Conservation (phyloP, 1,140 invertebrate species). For the Amyelois transitella region DNA sequence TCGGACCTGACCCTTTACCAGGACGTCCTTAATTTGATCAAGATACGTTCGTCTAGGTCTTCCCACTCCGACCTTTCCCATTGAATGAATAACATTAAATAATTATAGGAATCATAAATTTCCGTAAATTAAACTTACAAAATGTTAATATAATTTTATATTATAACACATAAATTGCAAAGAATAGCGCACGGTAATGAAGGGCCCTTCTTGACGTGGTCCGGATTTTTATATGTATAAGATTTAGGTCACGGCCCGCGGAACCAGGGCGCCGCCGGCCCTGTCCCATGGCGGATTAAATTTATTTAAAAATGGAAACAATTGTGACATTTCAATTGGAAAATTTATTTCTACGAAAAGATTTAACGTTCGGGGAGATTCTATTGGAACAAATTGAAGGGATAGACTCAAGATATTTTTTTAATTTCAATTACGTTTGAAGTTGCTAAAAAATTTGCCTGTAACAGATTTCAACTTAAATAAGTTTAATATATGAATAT, state of each 20-base stretch:
- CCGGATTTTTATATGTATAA: conserved; percentile 17
- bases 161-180: background rate
- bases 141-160: background rate
- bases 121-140: background rate
- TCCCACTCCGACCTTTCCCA: too few relatives aligned
- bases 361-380: background rate
- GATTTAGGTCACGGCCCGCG: conserved; percentile 21
- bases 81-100: too few relatives aligned
- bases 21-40: too few relatives aligned
- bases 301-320: background rate
- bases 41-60: too few relatives aligned
- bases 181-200: conserved; percentile 11
- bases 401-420: too few relatives aligned
- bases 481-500: too few relatives aligned
- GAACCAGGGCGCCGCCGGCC: background rate
- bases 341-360: background rate
- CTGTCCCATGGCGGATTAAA: background rate
- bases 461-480: too few relatives aligned
- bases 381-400: too few relatives aligned
- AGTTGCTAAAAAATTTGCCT: too few relatives aligned
- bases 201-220: conserved; percentile 4
- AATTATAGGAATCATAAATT: too few relatives aligned
- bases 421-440: too few relatives aligned
- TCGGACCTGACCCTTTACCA: too few relatives aligned
- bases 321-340: background rate